Percentiles rank a stretch among this genome's conserved stretches.
phyloP scores from a whole-genome alignment of 2,113 vertebrate genomes.

The Bos indicus region DNA sequence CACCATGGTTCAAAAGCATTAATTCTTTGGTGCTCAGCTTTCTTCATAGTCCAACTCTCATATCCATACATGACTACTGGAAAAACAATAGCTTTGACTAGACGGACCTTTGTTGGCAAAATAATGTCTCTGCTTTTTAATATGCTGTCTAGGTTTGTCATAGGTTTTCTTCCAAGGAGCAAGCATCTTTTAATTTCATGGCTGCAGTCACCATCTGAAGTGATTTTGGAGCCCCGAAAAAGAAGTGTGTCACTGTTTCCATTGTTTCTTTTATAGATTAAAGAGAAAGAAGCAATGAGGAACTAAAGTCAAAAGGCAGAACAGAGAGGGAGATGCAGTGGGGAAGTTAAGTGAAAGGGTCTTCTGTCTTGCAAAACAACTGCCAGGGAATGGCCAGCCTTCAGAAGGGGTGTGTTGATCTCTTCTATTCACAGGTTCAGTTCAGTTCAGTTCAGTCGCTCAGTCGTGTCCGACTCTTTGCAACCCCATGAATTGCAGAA shows the following conservation, averaged over 20 bases:
- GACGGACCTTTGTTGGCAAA: not conserved
- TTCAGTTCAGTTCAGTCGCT: too few relatives aligned
- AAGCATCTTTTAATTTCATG: not conserved
- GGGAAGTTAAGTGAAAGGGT: not conserved
- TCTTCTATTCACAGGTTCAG: not conserved
- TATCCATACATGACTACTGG: not conserved
- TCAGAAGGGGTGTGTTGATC: not conserved
- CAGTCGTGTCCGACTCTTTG: too few relatives aligned
- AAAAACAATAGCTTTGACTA: not conserved
- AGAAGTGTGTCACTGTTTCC: not conserved
- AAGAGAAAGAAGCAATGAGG: not conserved
- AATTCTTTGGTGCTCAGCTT: fast-evolving
- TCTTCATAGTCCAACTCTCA: not conserved
- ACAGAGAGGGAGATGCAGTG: not conserved
- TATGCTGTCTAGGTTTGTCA: not conserved
- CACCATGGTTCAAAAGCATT: not conserved
- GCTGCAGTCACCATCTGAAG: not conserved
- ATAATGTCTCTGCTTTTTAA: not conserved
- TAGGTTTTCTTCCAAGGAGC: not conserved
- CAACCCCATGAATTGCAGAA: too few relatives aligned
- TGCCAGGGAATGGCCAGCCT: not conserved
- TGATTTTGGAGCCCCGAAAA: not conserved
- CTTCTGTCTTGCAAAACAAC: not conserved
- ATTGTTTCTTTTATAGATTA: not conserved
- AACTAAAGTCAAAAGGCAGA: not conserved